A percentile compares a stretch with the other conserved stretches of the same genome.
These are phyloP conservation scores for Drosophila cognata DNA, from an alignment of 2,888 invertebrate genomes.

Conservation along the genomic window DNA sequence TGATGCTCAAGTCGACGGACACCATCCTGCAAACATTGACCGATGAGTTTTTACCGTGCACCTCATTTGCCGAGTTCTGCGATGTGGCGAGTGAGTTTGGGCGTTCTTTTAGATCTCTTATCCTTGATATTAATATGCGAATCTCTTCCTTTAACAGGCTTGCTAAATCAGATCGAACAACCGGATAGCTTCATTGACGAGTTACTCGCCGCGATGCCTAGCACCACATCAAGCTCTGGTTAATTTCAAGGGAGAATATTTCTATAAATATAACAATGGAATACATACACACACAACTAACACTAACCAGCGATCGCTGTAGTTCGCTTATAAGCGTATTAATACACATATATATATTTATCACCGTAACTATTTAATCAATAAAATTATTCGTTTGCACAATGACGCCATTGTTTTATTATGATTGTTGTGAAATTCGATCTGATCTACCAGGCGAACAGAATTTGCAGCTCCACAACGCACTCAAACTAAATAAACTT, in stretches of 20 bases:
- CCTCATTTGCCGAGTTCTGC: slow-evolving; percentile 95
- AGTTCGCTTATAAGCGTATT: slow-evolving; percentile 37
- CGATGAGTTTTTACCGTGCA: slow-evolving; percentile 95
- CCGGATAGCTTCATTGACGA: slow-evolving; percentile 83
- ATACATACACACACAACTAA: slow-evolving; percentile 14
- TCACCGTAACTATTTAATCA: slow-evolving; percentile 76
- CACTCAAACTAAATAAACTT: neutral
- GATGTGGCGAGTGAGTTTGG: slow-evolving; percentile 91
- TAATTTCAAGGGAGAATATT: slow-evolving; percentile 53
- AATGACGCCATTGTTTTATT: slow-evolving; percentile 39
- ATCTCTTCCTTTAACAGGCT: slow-evolving; percentile 62
- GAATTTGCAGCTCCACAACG: neutral
- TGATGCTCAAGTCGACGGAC: slow-evolving; percentile 94
- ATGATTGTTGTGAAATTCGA: neutral
- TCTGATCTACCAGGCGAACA: neutral
- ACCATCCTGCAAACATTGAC: slow-evolving; percentile 92
- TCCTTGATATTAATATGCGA: neutral
- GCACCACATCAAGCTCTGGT: slow-evolving; percentile 67
- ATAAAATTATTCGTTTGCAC: slow-evolving; percentile 80
- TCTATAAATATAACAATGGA: slow-evolving; percentile 33
- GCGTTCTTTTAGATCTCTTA: too few relatives aligned
- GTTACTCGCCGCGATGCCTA: slow-evolving; percentile 80
- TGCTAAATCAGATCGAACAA: slow-evolving; percentile 83
- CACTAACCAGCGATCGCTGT: slow-evolving; percentile 24
- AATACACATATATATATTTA: slow-evolving; percentile 65